A percentile compares a stretch with the other conserved stretches of the same genome.
These are phyloP conservation scores for Drosophila elegans DNA, from an alignment of 1,140 invertebrate species.

Conservation along the genomic window DNA sequence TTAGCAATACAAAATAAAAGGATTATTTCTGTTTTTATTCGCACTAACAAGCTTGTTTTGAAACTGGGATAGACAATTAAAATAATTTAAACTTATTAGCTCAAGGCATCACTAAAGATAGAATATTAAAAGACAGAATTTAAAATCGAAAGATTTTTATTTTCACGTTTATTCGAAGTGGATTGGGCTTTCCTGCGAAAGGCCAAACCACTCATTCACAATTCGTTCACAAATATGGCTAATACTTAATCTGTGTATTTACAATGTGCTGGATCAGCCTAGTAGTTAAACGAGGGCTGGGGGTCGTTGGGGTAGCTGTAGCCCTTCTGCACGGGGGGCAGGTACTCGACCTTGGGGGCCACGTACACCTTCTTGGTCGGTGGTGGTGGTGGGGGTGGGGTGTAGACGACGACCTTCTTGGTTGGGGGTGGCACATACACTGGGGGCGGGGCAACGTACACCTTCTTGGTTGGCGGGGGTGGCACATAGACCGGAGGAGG, in stretches of 20 bases:
- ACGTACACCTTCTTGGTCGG: slow-evolving; percentile 31
- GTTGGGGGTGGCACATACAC: slow-evolving; percentile 25
- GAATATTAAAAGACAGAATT: neutral
- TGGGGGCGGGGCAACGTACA: slow-evolving; percentile 3
- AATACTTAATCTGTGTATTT: slow-evolving; percentile 72
- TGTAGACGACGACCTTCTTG: slow-evolving; percentile 35
- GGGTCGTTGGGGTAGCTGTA: slow-evolving; percentile 82
- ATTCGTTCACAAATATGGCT: slow-evolving; percentile 55
- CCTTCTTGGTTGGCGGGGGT: slow-evolving; percentile 27
- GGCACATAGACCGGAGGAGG: slow-evolving; percentile 31
- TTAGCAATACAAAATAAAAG: too few species aligned
- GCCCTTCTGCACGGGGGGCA: slow-evolving; percentile 45
- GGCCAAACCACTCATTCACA: slow-evolving; percentile 38
- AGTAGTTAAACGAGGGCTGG: slow-evolving; percentile 74
- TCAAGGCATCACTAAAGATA: too few species aligned
- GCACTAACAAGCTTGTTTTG: too few species aligned
- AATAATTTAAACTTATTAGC: too few species aligned
- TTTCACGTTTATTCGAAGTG: slow-evolving; percentile 45
- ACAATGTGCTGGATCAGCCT: slow-evolving; percentile 44
- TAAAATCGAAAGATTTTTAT: slow-evolving; percentile 43
- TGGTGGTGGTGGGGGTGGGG: slow-evolving; percentile 35
- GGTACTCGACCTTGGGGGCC: slow-evolving; percentile 40
- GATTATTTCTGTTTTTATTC: too few species aligned
- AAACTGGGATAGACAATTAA: too few species aligned
- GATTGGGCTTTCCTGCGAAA: slow-evolving; percentile 40